A percentile compares a stretch with the other conserved stretches of the same genome.
These are phyloP conservation scores for Drosophila cardini DNA, from an alignment of 1,140 invertebrate species.

Conservation along the genomic window DNA sequence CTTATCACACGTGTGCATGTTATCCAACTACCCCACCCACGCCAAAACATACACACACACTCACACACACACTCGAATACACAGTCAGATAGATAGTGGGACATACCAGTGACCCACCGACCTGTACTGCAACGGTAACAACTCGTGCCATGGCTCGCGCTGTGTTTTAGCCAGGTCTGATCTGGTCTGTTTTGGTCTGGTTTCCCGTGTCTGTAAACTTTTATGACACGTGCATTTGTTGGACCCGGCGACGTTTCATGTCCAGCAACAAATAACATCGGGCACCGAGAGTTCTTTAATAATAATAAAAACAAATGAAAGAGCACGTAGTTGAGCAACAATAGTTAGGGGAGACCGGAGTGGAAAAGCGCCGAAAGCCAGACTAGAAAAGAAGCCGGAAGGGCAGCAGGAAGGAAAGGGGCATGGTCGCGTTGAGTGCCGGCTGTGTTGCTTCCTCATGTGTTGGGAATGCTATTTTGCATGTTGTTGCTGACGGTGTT, in stretches of 20 bases:
- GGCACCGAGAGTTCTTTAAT: conserved; percentile 76
- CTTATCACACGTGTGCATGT: conserved; percentile 70
- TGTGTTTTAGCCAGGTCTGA: conserved; percentile 9
- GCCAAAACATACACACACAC: conserved; percentile 8
- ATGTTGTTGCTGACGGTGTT: conserved; percentile 49
- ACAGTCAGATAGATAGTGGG: background rate
- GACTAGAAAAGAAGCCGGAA: background rate
- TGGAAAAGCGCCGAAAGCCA: background rate
- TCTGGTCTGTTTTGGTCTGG: conserved; percentile 5
- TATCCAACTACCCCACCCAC: conserved; percentile 13
- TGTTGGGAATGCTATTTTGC: conserved; percentile 75
- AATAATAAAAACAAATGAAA: conserved; percentile 83
- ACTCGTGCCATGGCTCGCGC: conserved; percentile 40
- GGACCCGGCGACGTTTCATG: conserved; percentile 30
- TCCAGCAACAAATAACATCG: conserved; percentile 65
- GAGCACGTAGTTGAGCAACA: conserved; percentile 73
- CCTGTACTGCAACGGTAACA: conserved; percentile 52
- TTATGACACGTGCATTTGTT: conserved; percentile 76
- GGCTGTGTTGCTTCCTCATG: conserved; percentile 45
- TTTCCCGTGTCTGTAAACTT: conserved; percentile 72
- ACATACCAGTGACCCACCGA: conserved; percentile 51
- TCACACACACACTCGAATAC: conserved; percentile 16
- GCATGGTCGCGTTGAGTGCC: conserved; percentile 20
- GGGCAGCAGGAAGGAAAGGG: conserved; percentile 5
- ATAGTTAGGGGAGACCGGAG: conserved; percentile 27